A percentile compares a stretch with the other conserved stretches of the same genome.
phyloP scores from a whole-genome alignment of 1,140 invertebrate genomes.

The Sitophilus oryzae region DNA sequence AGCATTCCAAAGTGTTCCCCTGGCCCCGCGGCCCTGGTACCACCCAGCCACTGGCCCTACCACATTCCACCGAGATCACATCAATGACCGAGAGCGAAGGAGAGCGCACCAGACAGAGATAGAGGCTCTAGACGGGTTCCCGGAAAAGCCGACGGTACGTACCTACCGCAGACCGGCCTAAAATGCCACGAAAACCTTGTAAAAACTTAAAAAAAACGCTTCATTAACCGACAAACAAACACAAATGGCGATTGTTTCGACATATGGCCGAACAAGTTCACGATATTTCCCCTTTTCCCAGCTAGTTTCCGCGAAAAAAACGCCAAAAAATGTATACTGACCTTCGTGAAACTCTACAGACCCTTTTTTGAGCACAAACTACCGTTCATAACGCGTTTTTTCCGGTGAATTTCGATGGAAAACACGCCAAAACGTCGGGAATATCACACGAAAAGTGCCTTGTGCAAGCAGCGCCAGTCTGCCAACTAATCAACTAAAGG shows the following conservation, averaged over 20 bases:
- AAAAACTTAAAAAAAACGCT: background rate
- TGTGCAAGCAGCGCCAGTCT: background rate
- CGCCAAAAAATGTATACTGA: background rate
- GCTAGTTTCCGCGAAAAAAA: background rate
- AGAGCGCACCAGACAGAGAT: conserved; percentile 21
- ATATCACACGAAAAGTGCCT: too few species aligned
- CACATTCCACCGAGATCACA: conserved; percentile 45
- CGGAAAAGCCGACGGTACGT: conserved; percentile 27
- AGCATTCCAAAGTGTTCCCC: conserved; percentile 39
- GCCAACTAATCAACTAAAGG: background rate
- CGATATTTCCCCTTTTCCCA: background rate
- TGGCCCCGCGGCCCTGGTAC: conserved; percentile 23
- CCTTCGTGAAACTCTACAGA: too few species aligned
- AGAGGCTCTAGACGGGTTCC: conserved; percentile 32
- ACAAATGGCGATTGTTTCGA: too few species aligned
- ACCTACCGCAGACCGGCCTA: background rate
- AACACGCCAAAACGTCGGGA: too few species aligned
- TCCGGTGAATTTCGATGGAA: too few species aligned
- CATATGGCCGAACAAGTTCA: background rate
- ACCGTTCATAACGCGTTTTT: too few species aligned
- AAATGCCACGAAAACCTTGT: background rate
- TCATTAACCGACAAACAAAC: too few species aligned
- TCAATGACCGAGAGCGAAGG: conserved; percentile 39
- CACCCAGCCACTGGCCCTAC: conserved; percentile 36
- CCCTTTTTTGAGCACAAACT: too few species aligned